A percentile compares a stretch with the other conserved stretches of the same genome.
Conservation (phyloP, 2,797 vertebrate species). For the Sebastes trivittatus region DNA sequence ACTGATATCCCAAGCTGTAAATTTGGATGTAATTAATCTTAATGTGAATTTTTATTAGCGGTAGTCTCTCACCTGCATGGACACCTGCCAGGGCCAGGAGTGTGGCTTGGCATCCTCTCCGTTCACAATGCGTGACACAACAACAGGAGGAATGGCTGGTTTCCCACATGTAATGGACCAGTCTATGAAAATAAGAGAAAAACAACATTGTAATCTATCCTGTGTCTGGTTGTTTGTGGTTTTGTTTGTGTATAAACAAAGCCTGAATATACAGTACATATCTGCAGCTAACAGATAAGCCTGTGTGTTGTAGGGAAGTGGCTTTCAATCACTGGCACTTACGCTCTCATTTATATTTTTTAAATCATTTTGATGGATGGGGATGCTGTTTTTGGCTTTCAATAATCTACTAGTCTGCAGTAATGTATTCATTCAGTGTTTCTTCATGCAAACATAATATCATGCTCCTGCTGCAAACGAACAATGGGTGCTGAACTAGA, state of each 20-base stretch:
- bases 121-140: slow-evolving; percentile 81
- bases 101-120: slow-evolving; percentile 79
- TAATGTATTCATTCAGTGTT: slow-evolving; percentile 5
- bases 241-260: slow-evolving; percentile 39
- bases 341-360: neutral
- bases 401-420: neutral
- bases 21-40: neutral
- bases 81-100: slow-evolving; percentile 87
- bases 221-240: slow-evolving; percentile 8
- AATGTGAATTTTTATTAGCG: neutral
- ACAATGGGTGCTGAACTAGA: neutral
- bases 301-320: neutral
- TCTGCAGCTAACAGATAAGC: slow-evolving; percentile 49
- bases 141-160: slow-evolving; percentile 71
- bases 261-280: slow-evolving; percentile 22
- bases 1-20: neutral
- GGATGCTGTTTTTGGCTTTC: neutral
- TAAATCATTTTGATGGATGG: neutral
- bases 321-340: slow-evolving; percentile 5
- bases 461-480: neutral
- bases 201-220: neutral
- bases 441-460: slow-evolving; percentile 4
- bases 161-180: slow-evolving; percentile 81
- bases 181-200: slow-evolving; percentile 60
- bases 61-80: slow-evolving; percentile 81